Base-by-base conservation (phyloP, 2,888 invertebrate genomes). In the Bibio marci region DNA sequence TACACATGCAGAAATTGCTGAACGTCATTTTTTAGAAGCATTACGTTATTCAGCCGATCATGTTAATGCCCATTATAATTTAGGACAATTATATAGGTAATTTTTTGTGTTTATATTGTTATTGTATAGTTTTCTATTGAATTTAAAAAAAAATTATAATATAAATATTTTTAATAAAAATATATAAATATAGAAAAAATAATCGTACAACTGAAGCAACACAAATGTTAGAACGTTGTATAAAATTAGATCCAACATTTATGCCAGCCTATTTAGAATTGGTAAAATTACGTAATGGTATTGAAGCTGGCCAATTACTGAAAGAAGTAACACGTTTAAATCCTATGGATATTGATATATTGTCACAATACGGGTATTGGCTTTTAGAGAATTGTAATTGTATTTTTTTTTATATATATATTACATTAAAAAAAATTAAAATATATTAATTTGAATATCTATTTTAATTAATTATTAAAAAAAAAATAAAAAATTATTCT, bases 61-160 rank as follows among this genome's bases (percentile, higher is more conserved):
- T 54, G 76, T 81, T 39, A 80, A 83, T 52, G 86, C 86, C 25
- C 80, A 83, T 57, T 83, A 81, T 57, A 87, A 87, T 61, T 69
- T 87, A 38, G 87, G 81, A 15, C 80, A 79, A 55, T 66, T 86
- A 27, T 82, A 77, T 64, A 76, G 83, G 83, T 81, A 62, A 68
- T 33, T 37, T 3, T 13, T 26, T 34, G n/a, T 26, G n/a, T 38
- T 27, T 25, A 19, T 30, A 17, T 11, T 3, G 10, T 26, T 13
- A 8, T 13, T 17, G 14, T n/a, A 22, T 34, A 11, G n/a, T n/a
- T n/a, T n/a, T n/a, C n/a, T n/a, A n/a, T n/a, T n/a, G n/a, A n/a
- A n/a, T n/a, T n/a, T n/a, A n/a, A n/a, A 35, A 25, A 25, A 14
- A 35, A 35, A 14, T 35, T 25, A 25, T 25, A 35, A 25, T 26